Evolutionary conservation across 2,113 vertebrate genomes (phyloP), one percentile per base, ranked within the genome.

Genomic region (Bambusicola thoracicus): DNA sequence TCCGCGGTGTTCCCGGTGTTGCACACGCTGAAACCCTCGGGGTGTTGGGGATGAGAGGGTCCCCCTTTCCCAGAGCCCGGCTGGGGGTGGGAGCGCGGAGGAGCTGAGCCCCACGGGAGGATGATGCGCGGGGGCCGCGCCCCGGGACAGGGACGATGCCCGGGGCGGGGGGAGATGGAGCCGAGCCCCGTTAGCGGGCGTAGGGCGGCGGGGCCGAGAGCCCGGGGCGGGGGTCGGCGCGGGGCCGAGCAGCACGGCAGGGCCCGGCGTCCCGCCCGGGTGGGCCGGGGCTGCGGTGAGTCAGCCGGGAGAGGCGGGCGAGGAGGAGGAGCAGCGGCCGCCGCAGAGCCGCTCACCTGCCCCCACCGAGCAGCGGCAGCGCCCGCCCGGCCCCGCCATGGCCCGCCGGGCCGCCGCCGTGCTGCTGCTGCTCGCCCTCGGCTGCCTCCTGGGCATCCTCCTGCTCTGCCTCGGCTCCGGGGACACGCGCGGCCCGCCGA

Each of bases 391-490:
- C 32, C 19, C 21, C 65, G 68, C 81, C 74, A 93, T 89, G 95
- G 91, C 67, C 93, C 63, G 27, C 46, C 73, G 95, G 62, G 82
- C 55, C 44, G 95, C 94, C 89, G 92, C 88, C 80, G 20, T 98
- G 13, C 82, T 95, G 83, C 93, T 92, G 78, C 91, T 97, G 13
- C 97, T 99, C 51, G 96, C 98, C 86, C 56, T 98, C 17, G 94
- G 97, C 10, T 98, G 98, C 70, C 73, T 98, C 11, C 89, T 97
- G 11, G 98, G 98, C 18, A 96, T 99, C 85, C 96, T 99, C 73
- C 98, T 99, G 21, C 98, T 99, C 36, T 98, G 98, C 10, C 65
- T 99, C 34, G 97, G 97, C 59, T 96, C 97, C 18, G 92, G 97
- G 63, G 98, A 99, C 89, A 48, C 98, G 48, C 97, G 66, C 70